Percentiles rank a stretch among this genome's conserved stretches.
These are phyloP conservation scores for Anguilla pacifica DNA, from an alignment of 2,797 vertebrate species.

Conservation along the genomic window DNA sequence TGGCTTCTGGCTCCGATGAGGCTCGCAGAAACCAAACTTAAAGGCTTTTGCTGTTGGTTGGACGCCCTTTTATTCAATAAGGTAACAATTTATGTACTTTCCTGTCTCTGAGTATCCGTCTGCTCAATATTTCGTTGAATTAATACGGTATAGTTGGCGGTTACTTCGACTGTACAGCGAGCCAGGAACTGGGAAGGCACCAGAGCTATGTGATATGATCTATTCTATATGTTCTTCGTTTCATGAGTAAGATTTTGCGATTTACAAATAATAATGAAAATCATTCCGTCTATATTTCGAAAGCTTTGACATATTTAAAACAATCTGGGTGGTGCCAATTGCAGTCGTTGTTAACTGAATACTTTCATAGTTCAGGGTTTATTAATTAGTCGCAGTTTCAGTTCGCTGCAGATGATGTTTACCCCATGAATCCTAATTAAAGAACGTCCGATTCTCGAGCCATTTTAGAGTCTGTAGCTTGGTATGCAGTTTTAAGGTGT, in stretches of 20 bases:
- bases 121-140: constrained; percentile 5
- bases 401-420: constrained; percentile 23
- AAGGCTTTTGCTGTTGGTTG: constrained; percentile 25
- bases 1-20: constrained; percentile 47
- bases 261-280: neutral
- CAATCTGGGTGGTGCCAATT: neutral
- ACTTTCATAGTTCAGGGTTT: constrained; percentile 18
- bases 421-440: constrained; percentile 16
- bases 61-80: constrained; percentile 19
- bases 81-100: constrained; percentile 17
- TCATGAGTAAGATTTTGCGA: neutral
- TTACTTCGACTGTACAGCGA: constrained; percentile 18
- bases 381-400: constrained; percentile 17
- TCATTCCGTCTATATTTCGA: neutral
- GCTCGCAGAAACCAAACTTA: constrained; percentile 46
- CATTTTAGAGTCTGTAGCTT: neutral
- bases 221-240: constrained; percentile 15
- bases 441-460: constrained; percentile 11
- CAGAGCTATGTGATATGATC: constrained; percentile 30
- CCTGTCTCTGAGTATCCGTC: neutral
- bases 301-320: neutral
- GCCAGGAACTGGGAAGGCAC: neutral
- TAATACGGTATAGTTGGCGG: neutral
- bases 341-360: neutral
- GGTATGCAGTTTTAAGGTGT: neutral